phyloP scores from a whole-genome alignment of 2,797 vertebrate genomes.

The Buphagus erythrorhynchus region DNA sequence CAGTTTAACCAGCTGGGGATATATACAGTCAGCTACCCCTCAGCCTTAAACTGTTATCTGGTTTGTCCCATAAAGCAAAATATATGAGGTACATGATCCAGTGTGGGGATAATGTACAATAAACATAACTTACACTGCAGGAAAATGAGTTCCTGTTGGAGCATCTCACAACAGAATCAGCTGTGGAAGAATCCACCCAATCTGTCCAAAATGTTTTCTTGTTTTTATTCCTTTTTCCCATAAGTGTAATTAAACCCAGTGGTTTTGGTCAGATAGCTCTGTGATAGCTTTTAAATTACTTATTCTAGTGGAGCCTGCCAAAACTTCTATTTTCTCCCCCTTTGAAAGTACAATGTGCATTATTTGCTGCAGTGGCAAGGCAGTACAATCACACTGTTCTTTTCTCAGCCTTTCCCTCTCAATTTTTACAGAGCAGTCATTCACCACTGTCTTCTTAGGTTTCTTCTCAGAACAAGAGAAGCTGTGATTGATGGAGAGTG shows the following conservation, averaged over 20 bases:
- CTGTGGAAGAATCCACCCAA: not conserved
- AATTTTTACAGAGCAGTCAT: not conserved
- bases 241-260: not conserved
- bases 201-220: not conserved
- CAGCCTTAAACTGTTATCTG: constrained; percentile 57
- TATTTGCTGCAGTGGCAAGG: not conserved
- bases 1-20: constrained; percentile 52
- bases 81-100: constrained; percentile 43
- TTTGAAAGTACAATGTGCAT: not conserved
- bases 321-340: not conserved
- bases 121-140: constrained; percentile 33
- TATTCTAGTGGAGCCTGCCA: not conserved
- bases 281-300: not conserved
- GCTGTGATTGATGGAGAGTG: not conserved
- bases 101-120: constrained; percentile 42
- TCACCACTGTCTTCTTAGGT: not conserved
- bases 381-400: not conserved
- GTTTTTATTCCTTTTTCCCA: not conserved
- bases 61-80: constrained; percentile 66
- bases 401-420: not conserved
- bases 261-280: not conserved
- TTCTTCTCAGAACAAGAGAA: not conserved
- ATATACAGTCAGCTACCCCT: constrained; percentile 41
- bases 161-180: not conserved
- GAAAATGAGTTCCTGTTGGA: constrained; percentile 21